Conservation (phyloP, 2,113 vertebrate species). For the Mus spicilegus region DNA sequence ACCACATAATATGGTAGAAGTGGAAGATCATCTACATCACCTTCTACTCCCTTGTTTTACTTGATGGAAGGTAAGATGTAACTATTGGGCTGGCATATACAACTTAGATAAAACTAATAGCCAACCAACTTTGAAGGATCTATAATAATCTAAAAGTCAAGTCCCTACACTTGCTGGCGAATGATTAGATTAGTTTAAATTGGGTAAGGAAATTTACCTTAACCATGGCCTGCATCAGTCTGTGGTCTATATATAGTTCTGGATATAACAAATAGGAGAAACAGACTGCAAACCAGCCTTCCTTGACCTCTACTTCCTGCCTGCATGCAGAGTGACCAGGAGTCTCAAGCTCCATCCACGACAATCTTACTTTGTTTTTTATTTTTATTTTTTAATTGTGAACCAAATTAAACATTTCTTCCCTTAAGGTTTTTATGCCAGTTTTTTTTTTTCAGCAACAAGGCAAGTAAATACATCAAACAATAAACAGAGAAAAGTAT, state of each 20-base stretch:
- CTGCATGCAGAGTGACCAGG: neutral
- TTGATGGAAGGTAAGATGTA: neutral
- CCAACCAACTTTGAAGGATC: neutral
- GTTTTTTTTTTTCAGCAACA: neutral
- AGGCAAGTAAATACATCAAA: neutral
- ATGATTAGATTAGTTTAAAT: neutral
- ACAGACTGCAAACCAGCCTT: neutral
- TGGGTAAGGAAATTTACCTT: too few species aligned
- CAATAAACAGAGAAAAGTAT: neutral
- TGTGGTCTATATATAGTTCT: neutral
- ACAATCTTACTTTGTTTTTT: too few species aligned
- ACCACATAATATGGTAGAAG: neutral
- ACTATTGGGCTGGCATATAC: rapidly evolving
- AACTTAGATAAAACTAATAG: too few species aligned
- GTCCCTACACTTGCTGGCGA: too few species aligned
- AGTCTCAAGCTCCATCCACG: too few species aligned
- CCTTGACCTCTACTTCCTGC: neutral
- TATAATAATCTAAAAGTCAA: neutral
- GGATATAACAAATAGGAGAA: neutral
- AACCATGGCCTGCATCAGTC: neutral
- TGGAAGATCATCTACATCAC: rapidly evolving
- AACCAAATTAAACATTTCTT: neutral
- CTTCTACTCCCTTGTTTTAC: neutral
- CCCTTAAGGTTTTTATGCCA: neutral
- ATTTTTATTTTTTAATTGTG: neutral